Conservation (phyloP, 2,113 vertebrate species). For the Oryzias celebensis region DNA sequence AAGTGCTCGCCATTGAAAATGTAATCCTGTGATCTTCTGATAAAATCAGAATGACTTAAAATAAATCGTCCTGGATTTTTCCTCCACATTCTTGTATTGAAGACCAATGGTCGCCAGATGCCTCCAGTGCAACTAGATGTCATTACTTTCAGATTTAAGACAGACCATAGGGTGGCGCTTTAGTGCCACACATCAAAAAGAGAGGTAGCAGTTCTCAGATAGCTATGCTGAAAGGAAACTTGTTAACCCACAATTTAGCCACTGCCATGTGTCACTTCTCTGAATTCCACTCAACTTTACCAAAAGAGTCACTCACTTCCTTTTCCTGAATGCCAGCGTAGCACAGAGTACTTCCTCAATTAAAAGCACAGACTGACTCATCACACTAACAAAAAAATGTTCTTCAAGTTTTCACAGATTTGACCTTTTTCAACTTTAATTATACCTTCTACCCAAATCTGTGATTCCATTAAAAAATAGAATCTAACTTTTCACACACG, state of each 20-base stretch:
- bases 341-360: not conserved
- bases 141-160: not conserved
- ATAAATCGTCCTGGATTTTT: too few relatives aligned
- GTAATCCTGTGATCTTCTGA: too few relatives aligned
- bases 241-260: too few relatives aligned
- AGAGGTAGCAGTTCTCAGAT: not conserved
- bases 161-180: constrained; percentile 17
- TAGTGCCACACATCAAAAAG: not conserved
- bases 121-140: not conserved
- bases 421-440: too few relatives aligned
- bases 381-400: not conserved
- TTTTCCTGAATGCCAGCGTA: not conserved
- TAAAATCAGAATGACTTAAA: too few relatives aligned
- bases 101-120: too few relatives aligned
- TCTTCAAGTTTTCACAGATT: too few relatives aligned
- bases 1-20: too few relatives aligned
- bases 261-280: not conserved
- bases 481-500: too few relatives aligned
- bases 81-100: too few relatives aligned
- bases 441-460: too few relatives aligned
- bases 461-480: too few relatives aligned
- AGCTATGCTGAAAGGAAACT: not conserved
- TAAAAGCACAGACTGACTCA: not conserved
- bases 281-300: not conserved
- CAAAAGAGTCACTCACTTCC: not conserved